Evolutionary conservation across 2,797 vertebrate genomes (phyloP).

Genomic region (Crenichthys baileyi): DNA sequence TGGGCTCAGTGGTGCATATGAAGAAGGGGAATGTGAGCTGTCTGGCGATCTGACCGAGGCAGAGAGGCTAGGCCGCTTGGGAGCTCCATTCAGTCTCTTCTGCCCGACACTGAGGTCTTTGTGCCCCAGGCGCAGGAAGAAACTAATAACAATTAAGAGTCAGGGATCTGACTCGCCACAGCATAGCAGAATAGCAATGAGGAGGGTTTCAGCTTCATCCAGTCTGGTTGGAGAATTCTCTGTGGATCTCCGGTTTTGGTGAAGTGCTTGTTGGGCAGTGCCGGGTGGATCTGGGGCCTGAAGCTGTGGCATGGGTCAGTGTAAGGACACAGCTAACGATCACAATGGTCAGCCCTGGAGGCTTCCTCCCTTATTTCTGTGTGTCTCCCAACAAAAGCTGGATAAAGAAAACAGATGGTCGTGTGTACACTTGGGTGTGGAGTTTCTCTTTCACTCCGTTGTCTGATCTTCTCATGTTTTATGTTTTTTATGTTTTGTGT

Average conservation of each 20-base stretch:
- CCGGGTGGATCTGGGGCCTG: constrained; percentile 41
- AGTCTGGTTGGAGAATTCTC: constrained; percentile 42
- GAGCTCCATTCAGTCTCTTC: constrained; percentile 78
- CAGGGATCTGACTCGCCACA: constrained; percentile 56
- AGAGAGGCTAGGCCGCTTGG: constrained; percentile 70
- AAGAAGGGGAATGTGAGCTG: constrained; percentile 75
- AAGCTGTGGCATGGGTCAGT: constrained; percentile 36
- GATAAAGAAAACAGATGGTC: constrained; percentile 66
- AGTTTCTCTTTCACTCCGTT: constrained; percentile 63
- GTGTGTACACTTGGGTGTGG: constrained; percentile 63
- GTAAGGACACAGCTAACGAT: constrained; percentile 40
- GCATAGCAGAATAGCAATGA: constrained; percentile 73
- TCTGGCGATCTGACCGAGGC: constrained; percentile 63
- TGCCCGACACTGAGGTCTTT: constrained; percentile 82
- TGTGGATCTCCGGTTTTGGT: constrained; percentile 31
- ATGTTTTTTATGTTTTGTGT: constrained; percentile 25
- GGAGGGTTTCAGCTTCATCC: constrained; percentile 57
- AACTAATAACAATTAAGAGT: constrained; percentile 81
- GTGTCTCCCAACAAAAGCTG: constrained; percentile 61
- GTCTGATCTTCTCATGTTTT: constrained; percentile 61
- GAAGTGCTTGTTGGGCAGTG: constrained; percentile 26
- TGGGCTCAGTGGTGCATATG: constrained; percentile 65
- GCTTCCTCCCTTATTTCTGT: constrained; percentile 49
- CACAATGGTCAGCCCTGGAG: constrained; percentile 70
- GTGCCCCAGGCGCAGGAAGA: constrained; percentile 76